phyloP scores from a whole-genome alignment of 2,113 vertebrate species.

The Sinocyclocheilus anshuiensis region DNA sequence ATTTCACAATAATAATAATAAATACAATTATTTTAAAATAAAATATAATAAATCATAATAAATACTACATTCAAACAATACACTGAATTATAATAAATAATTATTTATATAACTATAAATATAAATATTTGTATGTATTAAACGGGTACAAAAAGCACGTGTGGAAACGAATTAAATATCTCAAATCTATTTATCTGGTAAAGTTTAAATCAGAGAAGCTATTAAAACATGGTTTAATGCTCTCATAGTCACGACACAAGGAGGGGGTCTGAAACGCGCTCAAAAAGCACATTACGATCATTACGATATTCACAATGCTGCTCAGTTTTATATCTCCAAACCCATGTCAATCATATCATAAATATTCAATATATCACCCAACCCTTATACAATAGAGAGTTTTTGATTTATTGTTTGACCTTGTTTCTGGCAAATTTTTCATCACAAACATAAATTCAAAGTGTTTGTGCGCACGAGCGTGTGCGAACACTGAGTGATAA shows the following conservation, averaged over 20 bases:
- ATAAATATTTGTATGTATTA: too few species aligned
- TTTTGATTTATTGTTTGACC: background rate
- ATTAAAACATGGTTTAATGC: constrained; percentile 7
- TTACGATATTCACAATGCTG: background rate
- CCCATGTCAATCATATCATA: background rate
- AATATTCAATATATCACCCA: background rate
- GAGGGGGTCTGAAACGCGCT: background rate
- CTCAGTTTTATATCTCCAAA: background rate
- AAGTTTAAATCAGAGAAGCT: too few species aligned
- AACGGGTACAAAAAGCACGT: background rate
- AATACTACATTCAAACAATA: too few species aligned
- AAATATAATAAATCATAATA: too few species aligned
- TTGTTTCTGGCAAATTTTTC: background rate
- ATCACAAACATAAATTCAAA: background rate
- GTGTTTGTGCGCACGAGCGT: background rate
- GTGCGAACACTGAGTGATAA: background rate
- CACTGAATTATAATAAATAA: too few species aligned
- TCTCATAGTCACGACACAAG: background rate
- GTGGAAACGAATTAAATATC: too few species aligned
- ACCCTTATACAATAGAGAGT: background rate
- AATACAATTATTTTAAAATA: too few species aligned
- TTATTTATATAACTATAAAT: too few species aligned
- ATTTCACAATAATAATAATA: too few species aligned
- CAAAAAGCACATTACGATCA: background rate
- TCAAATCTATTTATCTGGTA: background rate